Base-by-base conservation (phyloP, 2,888 invertebrate species). In the Ectemnius continuus region DNA sequence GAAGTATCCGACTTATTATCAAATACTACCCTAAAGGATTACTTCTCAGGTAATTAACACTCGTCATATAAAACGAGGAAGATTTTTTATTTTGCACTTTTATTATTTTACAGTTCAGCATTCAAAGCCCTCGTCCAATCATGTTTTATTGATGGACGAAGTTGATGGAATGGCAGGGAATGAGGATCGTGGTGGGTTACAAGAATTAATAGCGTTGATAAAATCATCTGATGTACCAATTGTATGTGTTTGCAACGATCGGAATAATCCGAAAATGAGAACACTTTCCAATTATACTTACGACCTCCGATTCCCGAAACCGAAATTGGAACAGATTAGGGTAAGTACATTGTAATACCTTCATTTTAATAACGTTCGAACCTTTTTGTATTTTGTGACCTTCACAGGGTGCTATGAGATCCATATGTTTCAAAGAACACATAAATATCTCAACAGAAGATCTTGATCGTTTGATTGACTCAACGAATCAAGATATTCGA, bases 91-190 rank as follows among this genome's bases (percentile, higher is more conserved):
- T 18, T 45, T 23, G 5, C 14, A 36, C 14, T 48, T 47, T 62
- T 52, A 52, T 5, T 4, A 16, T 1, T 16, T 72, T 72, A 18
- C n/a, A 83, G 83, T 70, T 45, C 16, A 18, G 8, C 75, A 71
- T 18, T 64, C 59, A 16, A 88, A 88, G 67, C 76, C 86, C 28
- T 77, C 86, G 4, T 74, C 58, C 81, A 97, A 97, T 86, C 97
- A 98, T 88, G 97, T 97, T 14, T 91, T 99, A 6, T 93, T 99
- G n/a, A 99, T 99, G 99, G 99, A 99, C 88, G 99, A 99, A 93
- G 99, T 99, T 0, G 99, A 99, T 88, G 99, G 99, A 8, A 99
- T 99, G 99, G 97, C 98, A 0, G 99, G 99, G 2, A 99, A 99
- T 90, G 98, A 99, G 91, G 99, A 99, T 91, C 94, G 99, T 84